A percentile compares a stretch with the other conserved stretches of the same genome.
Conservation (phyloP, 2,113 vertebrate species). For the Mus pahari region DNA sequence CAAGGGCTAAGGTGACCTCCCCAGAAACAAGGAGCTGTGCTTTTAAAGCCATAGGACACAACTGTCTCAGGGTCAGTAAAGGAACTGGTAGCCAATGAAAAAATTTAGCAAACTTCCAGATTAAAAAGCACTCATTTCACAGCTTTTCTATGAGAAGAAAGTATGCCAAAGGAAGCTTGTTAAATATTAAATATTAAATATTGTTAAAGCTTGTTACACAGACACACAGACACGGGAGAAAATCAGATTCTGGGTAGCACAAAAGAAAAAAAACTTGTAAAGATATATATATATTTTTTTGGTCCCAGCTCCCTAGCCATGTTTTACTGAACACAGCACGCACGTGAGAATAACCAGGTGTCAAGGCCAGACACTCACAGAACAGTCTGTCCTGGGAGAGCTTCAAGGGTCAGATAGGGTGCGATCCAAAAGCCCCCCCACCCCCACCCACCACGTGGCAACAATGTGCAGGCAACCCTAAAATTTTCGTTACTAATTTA, state of each 20-base stretch:
- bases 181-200: no score
- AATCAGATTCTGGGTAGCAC: not conserved
- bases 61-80: accelerated
- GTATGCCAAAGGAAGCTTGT: no score
- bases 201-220: not conserved
- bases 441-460: not conserved
- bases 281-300: no score
- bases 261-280: not conserved
- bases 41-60: not conserved
- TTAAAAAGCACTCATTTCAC: not conserved
- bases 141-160: not conserved
- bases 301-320: accelerated
- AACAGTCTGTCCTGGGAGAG: accelerated
- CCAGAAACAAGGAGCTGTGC: not conserved
- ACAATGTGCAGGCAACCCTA: accelerated
- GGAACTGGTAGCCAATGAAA: not conserved
- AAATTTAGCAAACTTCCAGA: not conserved
- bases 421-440: no score
- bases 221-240: not conserved
- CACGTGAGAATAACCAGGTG: accelerated
- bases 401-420: no score
- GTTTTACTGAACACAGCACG: accelerated
- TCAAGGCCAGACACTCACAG: not conserved
- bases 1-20: not conserved
- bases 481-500: not conserved